Percentiles rank a stretch among this genome's conserved stretches.
phyloP scores from a whole-genome alignment of 1,140 invertebrate genomes.

The Halictus rubicundus region DNA sequence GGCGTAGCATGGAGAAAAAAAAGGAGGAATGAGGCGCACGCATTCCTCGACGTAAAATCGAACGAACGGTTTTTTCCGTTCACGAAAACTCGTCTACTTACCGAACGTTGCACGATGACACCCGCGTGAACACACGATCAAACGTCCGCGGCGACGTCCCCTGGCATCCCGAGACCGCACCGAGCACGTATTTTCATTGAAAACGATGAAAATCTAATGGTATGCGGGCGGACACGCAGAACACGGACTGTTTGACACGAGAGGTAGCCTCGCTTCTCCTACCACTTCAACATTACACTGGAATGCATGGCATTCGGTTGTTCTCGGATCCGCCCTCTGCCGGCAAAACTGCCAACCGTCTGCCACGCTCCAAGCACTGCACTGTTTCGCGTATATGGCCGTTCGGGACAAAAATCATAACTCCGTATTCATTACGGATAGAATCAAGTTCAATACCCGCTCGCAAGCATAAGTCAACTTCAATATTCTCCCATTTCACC shows the following conservation, averaged over 20 bases:
- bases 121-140: constrained; percentile 26
- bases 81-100: constrained; percentile 32
- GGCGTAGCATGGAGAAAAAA: constrained; percentile 70
- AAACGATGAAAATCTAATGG: constrained; percentile 74
- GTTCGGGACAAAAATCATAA: too few relatives aligned
- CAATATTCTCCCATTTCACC: too few relatives aligned
- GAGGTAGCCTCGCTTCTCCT: constrained; percentile 62
- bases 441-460: too few relatives aligned
- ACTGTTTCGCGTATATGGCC: too few relatives aligned
- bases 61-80: constrained; percentile 40
- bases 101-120: constrained; percentile 46
- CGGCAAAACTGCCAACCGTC: constrained; percentile 70
- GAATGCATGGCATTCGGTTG: constrained; percentile 74
- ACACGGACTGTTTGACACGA: constrained; percentile 76
- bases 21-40: constrained; percentile 42
- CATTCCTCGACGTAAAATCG: constrained; percentile 60
- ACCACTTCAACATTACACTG: constrained; percentile 69
- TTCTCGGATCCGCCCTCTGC: constrained; percentile 58
- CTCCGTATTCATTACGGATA: too few relatives aligned
- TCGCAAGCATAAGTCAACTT: too few relatives aligned
- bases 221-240: constrained; percentile 74
- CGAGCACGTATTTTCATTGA: constrained; percentile 70
- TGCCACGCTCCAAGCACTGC: constrained; percentile 22
- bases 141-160: constrained; percentile 27
- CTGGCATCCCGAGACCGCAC: constrained; percentile 34